phyloP scores from a whole-genome alignment of 2,113 vertebrate species.

The Myodes glareolus region DNA sequence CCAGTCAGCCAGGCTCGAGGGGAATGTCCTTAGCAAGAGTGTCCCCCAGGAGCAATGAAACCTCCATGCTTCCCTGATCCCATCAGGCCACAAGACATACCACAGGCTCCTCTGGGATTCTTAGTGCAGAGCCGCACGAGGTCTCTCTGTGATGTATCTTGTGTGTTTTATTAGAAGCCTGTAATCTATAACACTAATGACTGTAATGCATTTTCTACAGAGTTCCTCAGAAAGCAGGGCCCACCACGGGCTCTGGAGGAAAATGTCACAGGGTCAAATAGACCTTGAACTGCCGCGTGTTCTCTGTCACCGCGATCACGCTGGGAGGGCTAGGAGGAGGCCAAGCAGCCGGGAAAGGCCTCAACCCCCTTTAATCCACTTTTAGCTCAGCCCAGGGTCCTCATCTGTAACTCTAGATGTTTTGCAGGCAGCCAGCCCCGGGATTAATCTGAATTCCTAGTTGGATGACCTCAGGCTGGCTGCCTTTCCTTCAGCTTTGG shows the following conservation, averaged over 20 bases:
- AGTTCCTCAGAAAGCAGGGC: not conserved
- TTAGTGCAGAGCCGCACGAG: not conserved
- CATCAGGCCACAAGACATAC: not conserved
- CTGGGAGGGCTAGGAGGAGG: not conserved
- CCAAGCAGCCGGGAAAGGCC: not conserved
- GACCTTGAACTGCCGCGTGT: not conserved
- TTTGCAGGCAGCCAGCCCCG: not conserved
- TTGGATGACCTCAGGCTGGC: not conserved
- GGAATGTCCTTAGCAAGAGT: not conserved
- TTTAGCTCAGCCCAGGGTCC: not conserved
- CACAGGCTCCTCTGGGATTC: not conserved
- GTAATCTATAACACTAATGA: not conserved
- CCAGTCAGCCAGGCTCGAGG: not conserved
- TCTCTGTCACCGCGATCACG: not conserved
- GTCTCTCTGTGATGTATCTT: not conserved
- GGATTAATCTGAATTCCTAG: not conserved
- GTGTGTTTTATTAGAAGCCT: constrained; percentile 39
- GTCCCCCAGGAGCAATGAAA: not conserved
- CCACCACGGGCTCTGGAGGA: not conserved
- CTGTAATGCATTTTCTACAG: constrained; percentile 30
- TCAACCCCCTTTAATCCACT: not conserved
- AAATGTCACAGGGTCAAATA: not conserved
- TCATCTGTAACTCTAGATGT: not conserved
- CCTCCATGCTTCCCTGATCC: not conserved
- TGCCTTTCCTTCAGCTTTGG: not conserved